Evolutionary conservation across 2,113 vertebrate genomes (phyloP), one percentile per base, ranked within the genome.

Genomic region (Rhineura floridana): DNA sequence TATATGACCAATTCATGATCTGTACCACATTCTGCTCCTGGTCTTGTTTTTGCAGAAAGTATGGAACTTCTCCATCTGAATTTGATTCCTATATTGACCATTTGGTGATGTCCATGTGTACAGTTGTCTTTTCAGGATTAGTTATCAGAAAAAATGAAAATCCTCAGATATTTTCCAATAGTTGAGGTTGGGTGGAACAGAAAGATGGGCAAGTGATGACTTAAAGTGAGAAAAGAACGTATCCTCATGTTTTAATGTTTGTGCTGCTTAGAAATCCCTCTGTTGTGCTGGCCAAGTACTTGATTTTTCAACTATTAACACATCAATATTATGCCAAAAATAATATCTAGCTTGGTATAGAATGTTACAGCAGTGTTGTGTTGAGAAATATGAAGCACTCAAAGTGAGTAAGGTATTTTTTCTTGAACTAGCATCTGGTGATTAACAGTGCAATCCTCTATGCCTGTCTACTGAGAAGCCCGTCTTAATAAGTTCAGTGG

Each of bases 301-400:
- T 69, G n/a, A 69, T 67, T 42, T 69, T 80, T 67, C n/a, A 80
- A 46, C 85, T 79, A 87, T 79, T 87, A 81, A 81, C 30, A 81
- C 67, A 81, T 81, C 50, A 44, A 17, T 81, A 6, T 73, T 75
- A 25, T 78, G 69, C 79, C 86, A 87, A 87, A 33, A 87, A 62
- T n/a, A 87, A 87, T 73, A 73, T 59, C 50, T n/a, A 87, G 67
- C 46, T 81, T 81, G n/a, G 13, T 80, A 70, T 70, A 80, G 65
- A 72, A 55, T 72, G 63, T 42, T 46, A 33, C 36, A n/a, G 39
- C 39, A 46, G 17, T 59, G 36, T 59, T 73, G 50, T 55, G 83
- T 21, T 0, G 33, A 67, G 75, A 48, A 72, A 88, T 87, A 67
- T 44, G 30, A 59, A 59, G 50, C 28, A 70, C 50, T 72, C 65